Evolutionary conservation across 2,888 invertebrate genomes (phyloP).

Genomic region (Caenorhabditis imperialis): DNA sequence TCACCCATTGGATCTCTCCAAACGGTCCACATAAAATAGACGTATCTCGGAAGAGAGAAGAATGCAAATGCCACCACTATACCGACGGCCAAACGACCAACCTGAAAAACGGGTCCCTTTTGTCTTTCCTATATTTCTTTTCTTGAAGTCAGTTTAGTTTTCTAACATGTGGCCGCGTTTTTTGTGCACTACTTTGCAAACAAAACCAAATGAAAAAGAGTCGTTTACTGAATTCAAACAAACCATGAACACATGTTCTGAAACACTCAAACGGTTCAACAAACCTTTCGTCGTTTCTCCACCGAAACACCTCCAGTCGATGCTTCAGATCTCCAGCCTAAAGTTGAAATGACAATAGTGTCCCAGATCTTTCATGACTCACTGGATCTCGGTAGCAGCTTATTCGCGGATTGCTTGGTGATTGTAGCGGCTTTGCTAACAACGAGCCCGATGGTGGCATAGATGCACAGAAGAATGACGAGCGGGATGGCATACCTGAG

Average conservation of each 20-base stretch:
- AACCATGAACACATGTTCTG: slow-evolving; percentile 49
- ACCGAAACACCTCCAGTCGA: slow-evolving; percentile 60
- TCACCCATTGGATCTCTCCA: slow-evolving; percentile 73
- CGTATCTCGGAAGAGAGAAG: slow-evolving; percentile 91
- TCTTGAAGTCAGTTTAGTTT: not conserved
- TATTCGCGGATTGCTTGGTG: slow-evolving; percentile 59
- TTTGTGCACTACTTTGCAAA: not conserved
- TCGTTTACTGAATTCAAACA: slow-evolving; percentile 24
- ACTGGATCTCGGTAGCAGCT: slow-evolving; percentile 57
- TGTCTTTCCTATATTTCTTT: slow-evolving; percentile 80
- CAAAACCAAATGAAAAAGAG: slow-evolving; percentile 21
- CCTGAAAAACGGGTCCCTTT: slow-evolving; percentile 80
- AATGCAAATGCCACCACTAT: slow-evolving; percentile 90
- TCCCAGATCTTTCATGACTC: not conserved
- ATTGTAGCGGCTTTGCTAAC: slow-evolving; percentile 68
- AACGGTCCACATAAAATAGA: slow-evolving; percentile 80
- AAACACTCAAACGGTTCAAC: slow-evolving; percentile 22
- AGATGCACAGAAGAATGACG: slow-evolving; percentile 78
- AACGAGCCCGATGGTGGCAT: slow-evolving; percentile 78
- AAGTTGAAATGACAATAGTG: not conserved
- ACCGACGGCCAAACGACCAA: slow-evolving; percentile 90
- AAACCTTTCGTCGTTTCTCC: slow-evolving; percentile 60
- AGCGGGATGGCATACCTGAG: slow-evolving; percentile 79
- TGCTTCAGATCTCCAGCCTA: slow-evolving; percentile 62
- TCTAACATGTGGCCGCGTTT: slow-evolving; percentile 27